Evolutionary conservation across 1,140 invertebrate genomes (phyloP), one percentile per base, ranked within the genome.

Genomic region (Pseudomyrmex pallidus): DNA sequence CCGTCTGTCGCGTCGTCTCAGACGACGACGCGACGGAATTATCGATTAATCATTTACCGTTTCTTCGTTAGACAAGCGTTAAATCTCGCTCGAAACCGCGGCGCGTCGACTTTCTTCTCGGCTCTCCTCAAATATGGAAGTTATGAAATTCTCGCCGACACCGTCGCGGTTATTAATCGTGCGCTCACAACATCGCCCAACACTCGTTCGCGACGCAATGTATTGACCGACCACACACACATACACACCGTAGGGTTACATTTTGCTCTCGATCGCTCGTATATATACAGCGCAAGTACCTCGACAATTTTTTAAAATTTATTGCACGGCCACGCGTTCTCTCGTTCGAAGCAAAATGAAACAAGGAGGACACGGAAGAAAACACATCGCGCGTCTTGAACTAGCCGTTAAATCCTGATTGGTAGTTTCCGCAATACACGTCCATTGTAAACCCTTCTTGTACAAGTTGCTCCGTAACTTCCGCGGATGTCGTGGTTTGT

Each of bases 71-170:
- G 20, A 48, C 46, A 59, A 80, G 9, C 22, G 64, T 80, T 80
- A 72, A 80, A 80, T 80, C 54, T 59, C 54, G 20, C 15, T 70
- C 76, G 50, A 35, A 35, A n/a, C 20, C 52, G 10, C 13, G 35
- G 52, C 64, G 54, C 54, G 44, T 80, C 76, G 59, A 70, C 66
- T 70, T 80, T 59, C 64, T 68, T 78, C 44, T 46, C 50, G 56
- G 15, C 59, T 80, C 44, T 50, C 20, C 22, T 61, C 44, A 22
- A 72, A 59, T 70, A 57, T 80, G 22, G 15, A 59, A 80, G 54
- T 80, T 80, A 80, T 72, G 76, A 80, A 80, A 80, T 80, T 72
- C 66, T 50, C 59, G 54, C 54, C 59, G 76, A 72, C 76, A 70
- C 20, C 66, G 20, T 59, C 66, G 66, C 46, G 46, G 35, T 80